A percentile compares a stretch with the other conserved stretches of the same genome.
Evolutionary conservation across 2,113 vertebrate species (phyloP).

Genomic region (Mixornis gularis): DNA sequence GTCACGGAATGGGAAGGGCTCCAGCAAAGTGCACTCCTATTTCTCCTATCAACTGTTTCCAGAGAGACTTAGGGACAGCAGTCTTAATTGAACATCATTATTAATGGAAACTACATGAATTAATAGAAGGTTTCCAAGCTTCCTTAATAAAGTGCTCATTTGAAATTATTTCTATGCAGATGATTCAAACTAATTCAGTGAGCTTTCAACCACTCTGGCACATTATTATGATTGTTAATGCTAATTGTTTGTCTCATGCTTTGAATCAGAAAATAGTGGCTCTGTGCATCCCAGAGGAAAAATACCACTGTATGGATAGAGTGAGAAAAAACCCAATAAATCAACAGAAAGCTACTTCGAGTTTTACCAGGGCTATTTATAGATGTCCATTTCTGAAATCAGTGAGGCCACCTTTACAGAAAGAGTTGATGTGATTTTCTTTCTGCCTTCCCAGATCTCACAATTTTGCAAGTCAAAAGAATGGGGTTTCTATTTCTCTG

Average conservation of each 20-base stretch:
- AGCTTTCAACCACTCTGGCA: neutral
- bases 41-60: neutral
- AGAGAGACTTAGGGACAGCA: neutral
- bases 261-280: constrained; percentile 3
- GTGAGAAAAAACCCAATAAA: rapidly evolving
- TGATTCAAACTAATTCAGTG: neutral
- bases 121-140: constrained; percentile 26
- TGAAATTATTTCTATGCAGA: constrained; percentile 15
- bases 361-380: neutral
- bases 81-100: constrained; percentile 41
- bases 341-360: neutral
- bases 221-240: neutral
- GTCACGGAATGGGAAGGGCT: neutral
- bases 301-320: neutral
- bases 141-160: constrained; percentile 19
- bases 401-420: neutral
- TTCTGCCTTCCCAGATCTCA: neutral
- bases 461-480: neutral
- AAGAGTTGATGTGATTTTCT: neutral
- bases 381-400: neutral
- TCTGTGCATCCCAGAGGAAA: neutral
- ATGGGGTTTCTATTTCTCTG: neutral
- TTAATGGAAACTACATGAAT: constrained; percentile 30
- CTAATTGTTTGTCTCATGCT: constrained; percentile 41
- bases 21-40: neutral